phyloP scores from a whole-genome alignment of 2,888 invertebrate genomes.

The Herminia tarsipennalis region DNA sequence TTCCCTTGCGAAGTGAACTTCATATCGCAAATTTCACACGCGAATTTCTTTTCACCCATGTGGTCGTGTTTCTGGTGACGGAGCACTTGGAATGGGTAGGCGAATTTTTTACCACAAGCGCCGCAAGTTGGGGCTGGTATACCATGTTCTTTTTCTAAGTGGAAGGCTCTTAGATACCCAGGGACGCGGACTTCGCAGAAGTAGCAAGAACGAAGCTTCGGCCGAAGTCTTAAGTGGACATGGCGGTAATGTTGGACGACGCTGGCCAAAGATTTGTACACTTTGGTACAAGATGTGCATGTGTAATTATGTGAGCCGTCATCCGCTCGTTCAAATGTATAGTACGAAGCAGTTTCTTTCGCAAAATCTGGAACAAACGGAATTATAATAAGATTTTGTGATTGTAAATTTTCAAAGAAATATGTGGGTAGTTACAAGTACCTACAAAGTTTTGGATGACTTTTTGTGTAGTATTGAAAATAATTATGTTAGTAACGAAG shows the following conservation, averaged over 20 bases:
- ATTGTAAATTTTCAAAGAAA: background rate
- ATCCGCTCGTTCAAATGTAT: constrained; percentile 28
- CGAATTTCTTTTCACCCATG: constrained; percentile 54
- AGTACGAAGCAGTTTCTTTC: constrained; percentile 22
- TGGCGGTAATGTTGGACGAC: constrained; percentile 49
- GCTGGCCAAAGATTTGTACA: constrained; percentile 32
- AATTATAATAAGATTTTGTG: too few relatives aligned
- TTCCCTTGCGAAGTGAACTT: constrained; percentile 34
- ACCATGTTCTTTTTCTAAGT: constrained; percentile 56
- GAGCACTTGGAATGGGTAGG: constrained; percentile 49
- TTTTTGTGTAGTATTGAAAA: too few relatives aligned
- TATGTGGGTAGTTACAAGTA: too few relatives aligned
- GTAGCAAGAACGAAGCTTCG: constrained; percentile 43
- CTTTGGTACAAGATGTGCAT: constrained; percentile 41
- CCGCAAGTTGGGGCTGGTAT: constrained; percentile 53
- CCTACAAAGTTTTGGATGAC: too few relatives aligned
- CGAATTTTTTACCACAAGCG: constrained; percentile 61
- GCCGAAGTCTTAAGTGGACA: constrained; percentile 47
- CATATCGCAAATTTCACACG: constrained; percentile 46
- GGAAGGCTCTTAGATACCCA: constrained; percentile 38
- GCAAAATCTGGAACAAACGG: constrained; percentile 42
- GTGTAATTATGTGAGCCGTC: constrained; percentile 32
- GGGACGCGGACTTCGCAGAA: constrained; percentile 42
- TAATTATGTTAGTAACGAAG: too few relatives aligned
- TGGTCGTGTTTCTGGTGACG: constrained; percentile 54